Evolutionary conservation across 2,888 invertebrate species (phyloP), one percentile per base, ranked within the genome.

Genomic region (Liopterus haemorrhoidalis): DNA sequence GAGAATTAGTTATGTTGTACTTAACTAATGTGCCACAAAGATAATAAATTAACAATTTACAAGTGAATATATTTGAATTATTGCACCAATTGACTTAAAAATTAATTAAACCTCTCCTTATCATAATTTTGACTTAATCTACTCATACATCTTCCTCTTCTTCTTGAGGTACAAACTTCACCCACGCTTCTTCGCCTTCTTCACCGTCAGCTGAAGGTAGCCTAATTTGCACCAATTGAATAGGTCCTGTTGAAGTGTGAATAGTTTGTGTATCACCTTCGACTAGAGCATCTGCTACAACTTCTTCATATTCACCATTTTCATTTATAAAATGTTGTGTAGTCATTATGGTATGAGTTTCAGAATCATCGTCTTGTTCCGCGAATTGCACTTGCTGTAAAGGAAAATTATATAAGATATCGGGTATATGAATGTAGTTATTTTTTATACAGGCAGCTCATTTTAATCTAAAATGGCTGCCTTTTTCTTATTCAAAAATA

Each of bases 171-270:
- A 69, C 63, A 38, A 69, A 65, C 52, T 68, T 67, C 30, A 69
- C 63, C 69, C 69, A 69, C 1, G 69, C 67, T 36, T 69, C 67
- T 49, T 69, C 66, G 46, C 68, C 66, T 40, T 68, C 67, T 46
- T 66, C 67, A 0, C 68, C 68, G 32, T 66, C 59, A 30, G 64
- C 66, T 42, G 65, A 65, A 0, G 67, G 66, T 41, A 70, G 65
- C 31, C 64, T 56, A 8, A 70, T 67, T 48, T 67, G 63, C 0
- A 69, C 66, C 11, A 68, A 56, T 41, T 68, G 67, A 9, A 69
- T 54, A 6, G 59, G 66, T 50, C 68, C 68, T n/a, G 66, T 64
- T 2, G 64, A 60, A 4, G 68, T 68, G 27, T 69, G 65, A 14
- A 68, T 65, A n/a, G 67, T 63, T 53, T 68, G 67, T 2, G 67